A percentile compares a stretch with the other conserved stretches of the same genome.
These are phyloP conservation scores for Miltochrista miniata DNA, from an alignment of 2,888 invertebrate genomes.

Conservation along the genomic window DNA sequence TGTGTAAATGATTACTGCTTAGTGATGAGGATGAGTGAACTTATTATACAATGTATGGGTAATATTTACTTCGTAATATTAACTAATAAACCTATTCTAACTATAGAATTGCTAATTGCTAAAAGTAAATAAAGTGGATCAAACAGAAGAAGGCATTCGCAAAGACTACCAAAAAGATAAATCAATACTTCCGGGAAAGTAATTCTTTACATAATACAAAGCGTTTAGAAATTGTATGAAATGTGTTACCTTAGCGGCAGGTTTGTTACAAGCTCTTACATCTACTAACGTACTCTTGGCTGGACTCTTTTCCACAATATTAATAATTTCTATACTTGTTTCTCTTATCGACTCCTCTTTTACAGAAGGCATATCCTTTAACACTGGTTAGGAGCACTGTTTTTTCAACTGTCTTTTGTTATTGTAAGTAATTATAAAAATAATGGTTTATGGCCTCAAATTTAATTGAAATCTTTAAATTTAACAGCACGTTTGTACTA, in stretches of 20 bases:
- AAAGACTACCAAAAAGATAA: not conserved
- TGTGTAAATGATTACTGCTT: conserved; percentile 3
- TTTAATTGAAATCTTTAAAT: too few relatives aligned
- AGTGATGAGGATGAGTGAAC: too few relatives aligned
- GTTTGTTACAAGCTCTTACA: conserved; percentile 88
- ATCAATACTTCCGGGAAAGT: not conserved
- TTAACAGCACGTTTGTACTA: too few relatives aligned
- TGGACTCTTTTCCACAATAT: conserved; percentile 76
- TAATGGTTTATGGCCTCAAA: conserved; percentile 11
- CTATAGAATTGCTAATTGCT: too few relatives aligned
- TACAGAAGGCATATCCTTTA: conserved; percentile 79
- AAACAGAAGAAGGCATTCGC: too few relatives aligned
- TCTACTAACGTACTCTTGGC: conserved; percentile 82
- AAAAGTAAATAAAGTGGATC: too few relatives aligned
- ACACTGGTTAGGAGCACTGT: conserved; percentile 26
- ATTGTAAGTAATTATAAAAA: conserved; percentile 9
- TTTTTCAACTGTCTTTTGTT: conserved; percentile 16
- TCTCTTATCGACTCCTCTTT: conserved; percentile 78
- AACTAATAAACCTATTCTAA: too few relatives aligned
- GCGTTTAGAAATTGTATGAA: too few relatives aligned
- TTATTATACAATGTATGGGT: not conserved
- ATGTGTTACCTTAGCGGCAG: conserved; percentile 84
- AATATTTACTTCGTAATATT: not conserved
- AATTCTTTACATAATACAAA: too few relatives aligned
- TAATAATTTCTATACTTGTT: conserved; percentile 75